These are phyloP conservation scores for Mesoligia furuncula DNA, from an alignment of 2,888 invertebrate species.

Conservation along the genomic window DNA sequence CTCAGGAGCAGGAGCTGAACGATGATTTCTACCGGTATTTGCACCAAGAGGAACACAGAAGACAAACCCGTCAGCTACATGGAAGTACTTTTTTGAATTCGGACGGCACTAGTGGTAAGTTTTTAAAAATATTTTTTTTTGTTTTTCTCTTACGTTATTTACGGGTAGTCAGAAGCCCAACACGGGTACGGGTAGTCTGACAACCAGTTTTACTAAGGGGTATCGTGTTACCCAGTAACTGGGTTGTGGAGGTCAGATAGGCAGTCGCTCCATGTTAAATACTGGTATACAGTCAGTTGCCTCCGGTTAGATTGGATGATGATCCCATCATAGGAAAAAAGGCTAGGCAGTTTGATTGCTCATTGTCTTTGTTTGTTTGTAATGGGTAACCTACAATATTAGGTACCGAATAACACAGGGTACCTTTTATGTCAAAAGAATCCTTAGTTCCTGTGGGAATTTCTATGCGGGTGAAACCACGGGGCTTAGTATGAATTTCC, in stretches of 20 bases:
- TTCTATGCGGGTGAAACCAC: background rate
- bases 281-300: background rate
- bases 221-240: background rate
- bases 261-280: background rate
- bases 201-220: background rate
- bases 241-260: background rate
- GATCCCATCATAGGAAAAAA: background rate
- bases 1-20: conserved; percentile 9
- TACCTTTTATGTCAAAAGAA: background rate
- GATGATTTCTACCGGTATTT: conserved; percentile 27
- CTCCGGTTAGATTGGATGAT: background rate
- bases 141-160: background rate
- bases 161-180: background rate
- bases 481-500: background rate
- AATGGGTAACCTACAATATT: background rate
- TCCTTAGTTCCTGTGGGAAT: background rate
- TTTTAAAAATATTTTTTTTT: no score
- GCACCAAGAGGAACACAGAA: conserved; percentile 24
- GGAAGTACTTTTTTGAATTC: conserved; percentile 67
- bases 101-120: conserved; percentile 64
- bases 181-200: no score
- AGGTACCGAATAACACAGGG: background rate
- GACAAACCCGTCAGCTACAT: conserved; percentile 64
- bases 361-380: background rate
- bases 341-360: background rate